Evolutionary conservation across 2,797 vertebrate genomes (phyloP).

Genomic region (Mormyrus hasselquistii): DNA sequence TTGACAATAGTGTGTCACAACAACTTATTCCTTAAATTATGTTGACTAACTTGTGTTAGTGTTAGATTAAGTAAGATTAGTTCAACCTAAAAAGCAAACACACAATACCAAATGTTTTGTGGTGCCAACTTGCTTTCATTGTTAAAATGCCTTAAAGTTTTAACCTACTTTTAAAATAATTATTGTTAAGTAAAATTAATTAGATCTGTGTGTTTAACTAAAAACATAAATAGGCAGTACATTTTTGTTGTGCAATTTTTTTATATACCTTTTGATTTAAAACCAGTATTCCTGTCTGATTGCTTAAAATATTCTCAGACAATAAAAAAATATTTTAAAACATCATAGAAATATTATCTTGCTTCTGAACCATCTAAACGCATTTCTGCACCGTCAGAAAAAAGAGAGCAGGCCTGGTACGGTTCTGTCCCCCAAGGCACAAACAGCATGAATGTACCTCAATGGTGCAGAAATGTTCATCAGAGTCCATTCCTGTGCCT

Average conservation of each 20-base stretch:
- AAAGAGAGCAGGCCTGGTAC: neutral
- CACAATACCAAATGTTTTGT: neutral
- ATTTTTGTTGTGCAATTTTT: neutral
- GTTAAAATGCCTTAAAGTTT: neutral
- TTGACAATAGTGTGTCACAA: neutral
- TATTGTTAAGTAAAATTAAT: neutral
- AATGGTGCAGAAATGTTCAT: neutral
- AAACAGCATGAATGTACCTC: neutral
- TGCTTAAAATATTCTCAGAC: neutral
- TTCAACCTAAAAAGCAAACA: neutral
- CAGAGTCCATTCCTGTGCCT: neutral
- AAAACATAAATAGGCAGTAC: neutral
- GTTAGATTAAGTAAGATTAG: neutral
- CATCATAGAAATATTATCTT: neutral
- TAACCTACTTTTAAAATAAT: neutral
- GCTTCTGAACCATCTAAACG: too few relatives aligned
- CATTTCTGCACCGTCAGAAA: too few relatives aligned
- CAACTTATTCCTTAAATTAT: neutral
- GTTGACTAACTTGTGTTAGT: neutral
- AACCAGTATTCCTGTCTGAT: neutral
- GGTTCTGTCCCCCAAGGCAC: neutral
- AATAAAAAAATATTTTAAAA: neutral
- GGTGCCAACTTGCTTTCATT: neutral
- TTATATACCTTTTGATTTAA: neutral
- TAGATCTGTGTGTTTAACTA: neutral